Base-by-base conservation (phyloP, 2,797 vertebrate genomes). In the Malurus splendens region DNA sequence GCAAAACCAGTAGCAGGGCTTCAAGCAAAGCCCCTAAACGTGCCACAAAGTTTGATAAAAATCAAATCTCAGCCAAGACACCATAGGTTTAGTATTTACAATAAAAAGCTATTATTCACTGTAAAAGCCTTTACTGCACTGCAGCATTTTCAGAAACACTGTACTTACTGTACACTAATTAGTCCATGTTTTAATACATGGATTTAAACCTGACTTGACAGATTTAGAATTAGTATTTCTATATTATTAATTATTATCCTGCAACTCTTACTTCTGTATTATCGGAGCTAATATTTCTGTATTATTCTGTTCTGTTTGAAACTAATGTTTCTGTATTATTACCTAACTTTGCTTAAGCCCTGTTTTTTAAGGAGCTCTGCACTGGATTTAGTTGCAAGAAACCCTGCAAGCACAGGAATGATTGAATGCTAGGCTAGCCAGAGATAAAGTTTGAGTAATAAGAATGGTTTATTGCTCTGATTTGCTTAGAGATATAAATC, bases 401-500 rank as follows among this genome's bases (percentile, higher is more conserved):
- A 36, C 42, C 19, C 51, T 50, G 23, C 30, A 65, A 68, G 57
- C n/a, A 50, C 50, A 23, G 9, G 27, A 52, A 54, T 71, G 67
- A 80, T 15, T 47, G 66, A 86, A 64, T 18, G 72, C 79, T 45
- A 88, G 45, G 64, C 56, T 82, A 32, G 59, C n/a, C 82, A 60
- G 72, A 89, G 42, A 74, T 70, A 87, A 94, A 94, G 61, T 91
- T 59, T 22, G 68, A 81, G 89, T 73, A 84, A 91, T 93, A 93
- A 81, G 79, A 90, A 91, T 87, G 55, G 72, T 95, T 96, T 90
- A 93, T 81, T 57, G 70, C 70, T 47, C 45, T 0, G 14, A 78
- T 90, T 93, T 92, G 88, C 84, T 85, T 67, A 41, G 75, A 80
- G 62, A 85, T 45, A 77, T 93, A 95, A 97, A 96, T 95, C 92